Base-by-base conservation (phyloP, 2,888 invertebrate genomes). In the Tiphia femorata region DNA sequence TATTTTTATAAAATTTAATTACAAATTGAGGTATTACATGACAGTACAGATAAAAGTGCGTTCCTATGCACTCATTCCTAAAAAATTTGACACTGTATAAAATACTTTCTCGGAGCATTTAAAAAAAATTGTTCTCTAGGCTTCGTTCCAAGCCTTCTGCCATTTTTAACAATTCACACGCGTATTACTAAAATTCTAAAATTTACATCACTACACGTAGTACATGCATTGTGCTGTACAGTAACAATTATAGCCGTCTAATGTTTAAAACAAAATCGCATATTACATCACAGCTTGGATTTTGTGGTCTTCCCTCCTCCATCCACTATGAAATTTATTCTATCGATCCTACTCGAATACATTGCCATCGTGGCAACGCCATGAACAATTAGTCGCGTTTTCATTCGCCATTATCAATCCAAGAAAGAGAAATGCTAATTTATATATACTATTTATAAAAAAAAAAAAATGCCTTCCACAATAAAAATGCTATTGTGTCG, bases 271-370 rank as follows among this genome's bases (percentile, higher is more conserved):
- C 35, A 64, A 72, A 67, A 51, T 67, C 60, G 59, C 58, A 50
- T 61, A 68, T 62, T 60, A 60, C 66, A 76, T 76, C 75, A 75
- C 76, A 76, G 75, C 68, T 67, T 61, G 62, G 62, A 41, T 56
- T 69, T 72, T 58, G 53, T 66, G 60, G 64, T 56, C 58, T 49
- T 52, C 41, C 19, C 46, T 25, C 21, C 19, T 10, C 16, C 23
- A 27, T 14, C 42, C 17, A 42, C 27, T 25, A 16, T 41, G 38
- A 27, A 43, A 29, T 33, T 12, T 21, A 23, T 38, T 7, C 14
- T n/a, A n/a, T 25, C 7, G 25, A 20, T 37, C 40, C 6, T 17
- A 3, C 4, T 33, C 2, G 7, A 3, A 23, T 49, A 3, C 8
- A 21, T 19, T 49, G 17, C n/a, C n/a, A n/a, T n/a, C n/a, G n/a